A percentile compares a stretch with the other conserved stretches of the same genome.
phyloP scores from a whole-genome alignment of 2,888 invertebrate genomes.

The Arctia plantaginis region DNA sequence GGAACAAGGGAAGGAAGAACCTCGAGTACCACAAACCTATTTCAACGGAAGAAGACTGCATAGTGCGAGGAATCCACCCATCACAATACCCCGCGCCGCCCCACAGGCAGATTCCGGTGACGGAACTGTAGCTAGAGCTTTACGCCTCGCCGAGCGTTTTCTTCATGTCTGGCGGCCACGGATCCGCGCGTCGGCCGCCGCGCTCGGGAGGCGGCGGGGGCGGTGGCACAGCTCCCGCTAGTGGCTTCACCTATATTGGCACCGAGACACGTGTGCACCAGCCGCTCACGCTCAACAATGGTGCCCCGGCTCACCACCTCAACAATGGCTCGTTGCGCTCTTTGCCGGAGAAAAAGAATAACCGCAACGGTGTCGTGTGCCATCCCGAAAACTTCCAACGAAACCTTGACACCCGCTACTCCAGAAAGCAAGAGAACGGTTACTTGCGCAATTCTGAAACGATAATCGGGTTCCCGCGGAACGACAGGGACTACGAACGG shows the following conservation, averaged over 20 bases:
- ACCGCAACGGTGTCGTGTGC: conserved; percentile 78
- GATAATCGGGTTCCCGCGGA: conserved; percentile 76
- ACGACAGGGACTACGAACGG: conserved; percentile 69
- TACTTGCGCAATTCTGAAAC: conserved; percentile 82
- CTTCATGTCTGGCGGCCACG: conserved; percentile 89
- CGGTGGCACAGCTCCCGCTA: conserved; percentile 89
- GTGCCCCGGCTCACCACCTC: conserved; percentile 81
- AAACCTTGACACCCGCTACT: conserved; percentile 82
- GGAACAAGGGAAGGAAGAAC: conserved; percentile 93
- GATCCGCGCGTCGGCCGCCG: conserved; percentile 82
- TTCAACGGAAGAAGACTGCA: conserved; percentile 93
- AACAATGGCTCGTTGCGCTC: conserved; percentile 85
- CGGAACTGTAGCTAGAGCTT: conserved; percentile 98
- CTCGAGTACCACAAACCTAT: conserved; percentile 96
- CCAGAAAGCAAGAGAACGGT: conserved; percentile 84
- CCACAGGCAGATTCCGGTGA: conserved; percentile 92
- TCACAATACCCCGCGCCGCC: conserved; percentile 82
- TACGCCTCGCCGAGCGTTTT: conserved; percentile 95
- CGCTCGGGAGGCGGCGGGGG: conserved; percentile 83
- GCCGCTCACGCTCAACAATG: conserved; percentile 83
- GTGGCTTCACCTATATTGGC: conserved; percentile 92
- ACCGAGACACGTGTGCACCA: conserved; percentile 87
- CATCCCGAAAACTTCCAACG: conserved; percentile 84
- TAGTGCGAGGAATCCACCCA: conserved; percentile 88
- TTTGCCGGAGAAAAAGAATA: conserved; percentile 80